Evolutionary conservation across 2,113 vertebrate species (phyloP).

Genomic region (human (Homo sapiens)): GRCh38 chr2:147167001-147167500

Average conservation of each 20-base stretch:
- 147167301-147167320: neutral
- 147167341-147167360: neutral
- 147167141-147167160: neutral
- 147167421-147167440: neutral
- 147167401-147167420: neutral
- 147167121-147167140: neutral
- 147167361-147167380: neutral
- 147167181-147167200: neutral
- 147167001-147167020: constrained; percentile 53
- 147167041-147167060: constrained; percentile 33
- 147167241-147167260: neutral
- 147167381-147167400: neutral
- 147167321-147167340: neutral
- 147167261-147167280: neutral
- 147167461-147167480: neutral
- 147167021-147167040: neutral
- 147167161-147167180: constrained; percentile 29
- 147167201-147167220: neutral
- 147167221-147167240: neutral
- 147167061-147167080: constrained; percentile 16
- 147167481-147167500: neutral
- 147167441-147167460: neutral
- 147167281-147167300: neutral
- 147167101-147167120: neutral
- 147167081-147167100: neutral